Evolutionary conservation across 2,797 vertebrate species (phyloP), one percentile per base, ranked within the genome.

Genomic region (Neoniphon sammara): DNA sequence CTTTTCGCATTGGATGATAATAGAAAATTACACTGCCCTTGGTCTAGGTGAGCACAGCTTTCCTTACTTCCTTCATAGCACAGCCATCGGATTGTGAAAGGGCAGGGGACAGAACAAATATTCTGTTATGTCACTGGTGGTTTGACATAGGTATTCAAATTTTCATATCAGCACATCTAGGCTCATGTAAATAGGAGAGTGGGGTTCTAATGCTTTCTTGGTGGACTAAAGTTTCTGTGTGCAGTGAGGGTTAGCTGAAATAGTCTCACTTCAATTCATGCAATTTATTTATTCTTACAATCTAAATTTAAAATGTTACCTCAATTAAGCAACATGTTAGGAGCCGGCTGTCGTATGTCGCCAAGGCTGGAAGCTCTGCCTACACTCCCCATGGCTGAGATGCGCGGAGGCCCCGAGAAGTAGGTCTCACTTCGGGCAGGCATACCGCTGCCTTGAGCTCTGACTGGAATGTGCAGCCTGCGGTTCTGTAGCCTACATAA

Each of bases 401-500:
- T 10, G 25, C 0, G 11, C 66, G 20, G 52, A 7, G 31, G 1
- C 70, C 78, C 58, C 20, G 55, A n/a, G 36, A 82, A 78, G 31
- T 52, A n/a, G 47, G 57, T 70, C 71, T 78, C 34, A 44, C 66
- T 79, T 75, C 30, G 44, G 71, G 72, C 70, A 18, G 81, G 69
- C 64, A 53, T 9, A 20, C 55, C 75, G 70, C 77, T 66, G 53
- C 72, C 81, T 53, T 59, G 54, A 84, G 81, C 58, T 78, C 23
- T 12, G 31, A 3, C 1, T 77, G 80, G 87, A 89, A 85, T 90
- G 85, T 79, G 79, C 8, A 53, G 78, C 78, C 66, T 62, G 81
- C 50, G 76, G 83, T 82, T 70, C 20, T 5, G 34, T 84, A 59
- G 81, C 88, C 83, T 73, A 84, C 83, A 72, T 50, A 56, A 70